Conservation (phyloP, 2,888 invertebrate genomes). For the Eilema caniola region DNA sequence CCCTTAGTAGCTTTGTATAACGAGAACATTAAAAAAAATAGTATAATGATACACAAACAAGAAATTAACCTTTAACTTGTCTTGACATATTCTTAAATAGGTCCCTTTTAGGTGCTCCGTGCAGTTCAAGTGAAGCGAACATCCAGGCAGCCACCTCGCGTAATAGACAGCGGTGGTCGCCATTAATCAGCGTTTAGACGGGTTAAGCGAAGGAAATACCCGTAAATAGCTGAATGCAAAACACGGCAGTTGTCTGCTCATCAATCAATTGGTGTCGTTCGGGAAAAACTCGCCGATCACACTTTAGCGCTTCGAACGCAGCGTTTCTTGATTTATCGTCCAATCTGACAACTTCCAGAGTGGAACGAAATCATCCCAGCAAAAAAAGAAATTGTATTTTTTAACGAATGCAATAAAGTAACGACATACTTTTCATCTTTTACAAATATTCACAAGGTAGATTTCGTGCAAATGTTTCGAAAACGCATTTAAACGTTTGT, state of each 20-base stretch:
- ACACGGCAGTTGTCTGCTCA: conserved; percentile 84
- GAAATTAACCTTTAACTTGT: conserved; percentile 45
- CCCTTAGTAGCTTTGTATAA: neutral
- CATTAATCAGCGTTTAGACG: conserved; percentile 83
- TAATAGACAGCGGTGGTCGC: conserved; percentile 70
- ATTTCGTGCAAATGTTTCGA: neutral
- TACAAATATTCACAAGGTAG: neutral
- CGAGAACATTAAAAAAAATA: no score
- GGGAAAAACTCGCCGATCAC: conserved; percentile 37
- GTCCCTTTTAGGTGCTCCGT: conserved; percentile 48
- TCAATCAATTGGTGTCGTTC: conserved; percentile 76
- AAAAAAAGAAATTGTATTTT: conserved; percentile 22
- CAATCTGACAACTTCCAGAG: conserved; percentile 22
- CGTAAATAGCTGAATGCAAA: conserved; percentile 86
- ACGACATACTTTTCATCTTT: neutral
- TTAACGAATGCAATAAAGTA: neutral
- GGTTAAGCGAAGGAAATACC: conserved; percentile 85
- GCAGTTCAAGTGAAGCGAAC: conserved; percentile 62
- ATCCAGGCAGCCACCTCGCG: conserved; percentile 62
- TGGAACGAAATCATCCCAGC: conserved; percentile 31
- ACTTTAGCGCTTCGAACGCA: conserved; percentile 43
- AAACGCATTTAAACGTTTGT: conserved; percentile 1
- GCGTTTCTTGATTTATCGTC: conserved; percentile 40
- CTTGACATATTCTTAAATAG: conserved; percentile 45
- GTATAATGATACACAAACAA: conserved; percentile 23